These are phyloP conservation scores for Cygnus atratus DNA, from an alignment of 2,113 vertebrate species.

Conservation along the genomic window DNA sequence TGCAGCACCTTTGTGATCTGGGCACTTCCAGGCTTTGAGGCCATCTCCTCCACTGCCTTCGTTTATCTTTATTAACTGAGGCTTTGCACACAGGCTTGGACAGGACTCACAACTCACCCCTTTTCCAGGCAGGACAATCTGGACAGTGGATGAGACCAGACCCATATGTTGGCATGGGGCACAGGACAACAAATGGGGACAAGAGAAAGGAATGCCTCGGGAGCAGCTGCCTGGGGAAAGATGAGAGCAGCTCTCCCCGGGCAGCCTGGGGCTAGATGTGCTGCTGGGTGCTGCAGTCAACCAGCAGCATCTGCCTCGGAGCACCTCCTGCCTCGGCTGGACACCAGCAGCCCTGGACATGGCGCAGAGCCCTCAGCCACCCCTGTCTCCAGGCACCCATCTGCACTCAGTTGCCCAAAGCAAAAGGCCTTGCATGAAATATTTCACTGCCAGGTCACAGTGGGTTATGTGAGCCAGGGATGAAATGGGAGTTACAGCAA, in stretches of 20 bases:
- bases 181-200: not conserved
- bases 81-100: not conserved
- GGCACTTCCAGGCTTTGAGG: not conserved
- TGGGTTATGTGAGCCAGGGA: rapidly evolving
- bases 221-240: not conserved
- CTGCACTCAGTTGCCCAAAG: not conserved
- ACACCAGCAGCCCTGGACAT: not conserved
- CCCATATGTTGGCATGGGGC: no score
- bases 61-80: not conserved
- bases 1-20: not conserved
- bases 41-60: not conserved
- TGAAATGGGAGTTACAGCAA: not conserved
- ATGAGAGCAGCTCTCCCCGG: not conserved
- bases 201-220: not conserved
- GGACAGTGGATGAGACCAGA: not conserved
- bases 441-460: not conserved
- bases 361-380: not conserved
- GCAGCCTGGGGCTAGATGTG: not conserved
- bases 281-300: not conserved
- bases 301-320: not conserved
- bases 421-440: not conserved
- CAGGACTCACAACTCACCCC: not conserved
- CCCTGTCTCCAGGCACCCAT: rapidly evolving
- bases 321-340: rapidly evolving
- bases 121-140: not conserved